Base-by-base conservation (phyloP, 2,888 invertebrate species). In the Eupeodes luniger region DNA sequence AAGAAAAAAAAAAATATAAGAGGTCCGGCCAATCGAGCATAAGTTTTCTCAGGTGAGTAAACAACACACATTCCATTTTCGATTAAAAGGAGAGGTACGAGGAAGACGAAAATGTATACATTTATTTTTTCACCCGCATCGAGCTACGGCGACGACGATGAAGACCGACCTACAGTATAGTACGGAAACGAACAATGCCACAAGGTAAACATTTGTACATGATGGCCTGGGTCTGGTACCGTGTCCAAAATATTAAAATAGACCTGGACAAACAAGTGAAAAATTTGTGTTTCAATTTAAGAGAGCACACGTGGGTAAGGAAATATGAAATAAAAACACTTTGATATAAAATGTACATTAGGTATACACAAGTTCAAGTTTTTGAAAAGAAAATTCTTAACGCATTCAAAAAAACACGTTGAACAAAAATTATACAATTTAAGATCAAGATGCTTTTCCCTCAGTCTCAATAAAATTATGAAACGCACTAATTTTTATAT, bases 11-110 rank as follows among this genome's bases (percentile, higher is more conserved):
- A 40, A 16, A 4, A 40, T 7, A 19, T 16, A 57, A 12, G 47
- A 11, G 59, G 49, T 59, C 27, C 27, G 27, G 27, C 57, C 49
- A n/a, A 69, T 12, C 12, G 69, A 70, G 16, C 51, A 40, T 67
- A 67, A 49, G 69, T 78, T 78, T 57, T 59, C 19, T 67, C 59
- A 59, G 49, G 59, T 77, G 67, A 51, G 67, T 66, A 76, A 66
- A 76, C 64, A 67, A 44, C 57, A 72, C 47, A 47, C n/a, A 55
- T 55, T 40, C 36, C 12, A 6, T 36, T 53, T 36, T 53, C 16
- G 11, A 57, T 47, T 14, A 49, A 47, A 72, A 34, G 57, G 47
- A 55, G 19, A 69, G 36, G 34, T 9, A 44, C 14, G 14, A 19
- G 27, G 57, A 59, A 34, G 27, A 12, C 7, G 27, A 36, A 51